A percentile compares a stretch with the other conserved stretches of the same genome.
These are phyloP conservation scores for Rynchops niger DNA, from an alignment of 2,113 vertebrate species.

Conservation along the genomic window DNA sequence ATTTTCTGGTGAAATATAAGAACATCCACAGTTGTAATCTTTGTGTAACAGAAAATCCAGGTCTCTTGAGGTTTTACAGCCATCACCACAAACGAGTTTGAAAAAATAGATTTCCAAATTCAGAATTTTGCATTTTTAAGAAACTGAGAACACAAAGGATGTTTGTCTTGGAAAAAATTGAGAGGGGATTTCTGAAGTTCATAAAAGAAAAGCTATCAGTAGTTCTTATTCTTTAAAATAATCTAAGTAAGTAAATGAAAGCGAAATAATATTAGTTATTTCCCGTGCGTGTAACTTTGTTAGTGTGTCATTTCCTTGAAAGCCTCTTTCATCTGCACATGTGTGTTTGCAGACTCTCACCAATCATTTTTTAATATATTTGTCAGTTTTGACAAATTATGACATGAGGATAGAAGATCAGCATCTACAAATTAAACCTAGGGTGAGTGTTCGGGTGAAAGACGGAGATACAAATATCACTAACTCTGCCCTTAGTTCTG, in stretches of 20 bases:
- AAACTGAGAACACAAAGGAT: background rate
- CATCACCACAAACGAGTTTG: background rate
- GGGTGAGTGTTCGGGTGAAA: background rate
- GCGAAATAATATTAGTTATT: background rate
- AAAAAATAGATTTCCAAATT: background rate
- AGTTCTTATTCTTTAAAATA: background rate
- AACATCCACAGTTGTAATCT: background rate
- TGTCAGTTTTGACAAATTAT: background rate
- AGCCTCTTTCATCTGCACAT: background rate
- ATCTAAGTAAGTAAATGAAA: background rate
- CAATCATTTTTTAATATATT: background rate
- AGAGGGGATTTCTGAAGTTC: background rate
- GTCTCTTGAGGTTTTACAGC: background rate
- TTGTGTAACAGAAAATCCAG: background rate
- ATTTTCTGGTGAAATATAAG: constrained; percentile 14
- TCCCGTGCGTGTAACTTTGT: background rate
- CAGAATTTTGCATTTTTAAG: background rate
- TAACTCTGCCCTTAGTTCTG: background rate
- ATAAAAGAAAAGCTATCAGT: background rate
- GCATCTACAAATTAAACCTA: background rate
- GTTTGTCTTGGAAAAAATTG: background rate
- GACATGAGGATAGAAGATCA: background rate
- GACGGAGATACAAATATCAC: background rate
- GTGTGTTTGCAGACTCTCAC: background rate
- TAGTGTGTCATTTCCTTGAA: background rate